phyloP scores from a whole-genome alignment of 2,888 invertebrate species.

The Lymantria monacha region DNA sequence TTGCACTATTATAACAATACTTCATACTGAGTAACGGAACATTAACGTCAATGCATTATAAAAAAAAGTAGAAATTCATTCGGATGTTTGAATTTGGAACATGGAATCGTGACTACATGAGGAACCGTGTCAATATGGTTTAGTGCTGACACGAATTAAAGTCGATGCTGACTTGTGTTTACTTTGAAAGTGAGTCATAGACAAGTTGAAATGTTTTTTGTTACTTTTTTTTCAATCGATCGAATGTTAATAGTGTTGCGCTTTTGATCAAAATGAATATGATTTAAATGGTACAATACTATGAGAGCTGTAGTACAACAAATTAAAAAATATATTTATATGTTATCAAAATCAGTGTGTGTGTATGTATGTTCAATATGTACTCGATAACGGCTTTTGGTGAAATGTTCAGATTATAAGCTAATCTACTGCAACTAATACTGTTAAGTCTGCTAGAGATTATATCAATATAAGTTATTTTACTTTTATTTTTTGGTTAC shows the following conservation, averaged over 20 bases:
- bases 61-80: background rate
- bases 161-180: conserved; percentile 14
- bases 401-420: too few relatives aligned
- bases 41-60: background rate
- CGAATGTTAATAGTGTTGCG: background rate
- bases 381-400: too few relatives aligned
- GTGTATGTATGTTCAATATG: too few relatives aligned
- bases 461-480: too few relatives aligned
- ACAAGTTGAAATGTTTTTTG: conserved; percentile 1
- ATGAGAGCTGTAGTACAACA: too few relatives aligned
- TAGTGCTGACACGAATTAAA: conserved; percentile 24
- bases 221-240: background rate
- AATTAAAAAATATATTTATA: too few relatives aligned
- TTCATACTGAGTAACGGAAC: background rate
- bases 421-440: too few relatives aligned
- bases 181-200: conserved; percentile 22
- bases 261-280: background rate
- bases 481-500: too few relatives aligned
- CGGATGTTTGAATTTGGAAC: conserved; percentile 10
- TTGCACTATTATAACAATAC: background rate
- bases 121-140: conserved; percentile 14
- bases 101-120: conserved; percentile 16
- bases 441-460: too few relatives aligned
- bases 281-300: too few relatives aligned
- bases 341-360: too few relatives aligned